Base-by-base conservation (phyloP, 2,888 invertebrate genomes). In the Lapara coniferarum region DNA sequence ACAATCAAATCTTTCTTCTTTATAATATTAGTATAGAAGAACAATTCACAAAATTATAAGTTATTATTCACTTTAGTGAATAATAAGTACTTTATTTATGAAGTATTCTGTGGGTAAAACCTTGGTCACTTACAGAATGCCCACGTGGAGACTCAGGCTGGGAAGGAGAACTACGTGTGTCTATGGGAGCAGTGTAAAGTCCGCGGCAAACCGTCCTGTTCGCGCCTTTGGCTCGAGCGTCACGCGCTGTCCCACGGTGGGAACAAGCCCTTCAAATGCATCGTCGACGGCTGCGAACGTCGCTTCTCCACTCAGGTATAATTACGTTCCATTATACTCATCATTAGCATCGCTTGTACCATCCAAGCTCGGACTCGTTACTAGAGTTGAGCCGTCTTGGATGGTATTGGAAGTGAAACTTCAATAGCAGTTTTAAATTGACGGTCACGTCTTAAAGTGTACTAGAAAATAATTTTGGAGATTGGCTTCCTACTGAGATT, bases 141-240 rank as follows among this genome's bases (percentile, higher is more conserved):
- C 80, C 98, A 98, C 93, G 98, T 98, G 79, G 97, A 97, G 89
- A 95, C 97, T 68, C 98, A 98, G 94, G 96, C 96, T 19, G 96
- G 96, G 16, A 95, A 95, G 75, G 97, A 97, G 86, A 97, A 97
- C 83, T 98, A 97, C 89, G 96, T 97, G 67, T 99, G 99, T 86
- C 95, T 98, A 69, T 99, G 99, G 99, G 95, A 96, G 80, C 97
- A 97, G 67, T 99, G 99, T 94, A 99, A 99, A 89, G 99, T 99
- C 57, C 98, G 97, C 85, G 97, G 98, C 76, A 97, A 97, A 86
- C 96, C 97, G 52, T 98, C 98, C 10, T 98, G 98, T 85, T 98
- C 98, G 8, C 95, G 97, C 69, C 96, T 98, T 70, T 99, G 99
- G 99, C 93, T 99, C 76, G 98, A 98, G 87, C 95, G 98, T 66